phyloP scores from a whole-genome alignment of 2,113 vertebrate genomes.

The Chiloscyllium plagiosum region DNA sequence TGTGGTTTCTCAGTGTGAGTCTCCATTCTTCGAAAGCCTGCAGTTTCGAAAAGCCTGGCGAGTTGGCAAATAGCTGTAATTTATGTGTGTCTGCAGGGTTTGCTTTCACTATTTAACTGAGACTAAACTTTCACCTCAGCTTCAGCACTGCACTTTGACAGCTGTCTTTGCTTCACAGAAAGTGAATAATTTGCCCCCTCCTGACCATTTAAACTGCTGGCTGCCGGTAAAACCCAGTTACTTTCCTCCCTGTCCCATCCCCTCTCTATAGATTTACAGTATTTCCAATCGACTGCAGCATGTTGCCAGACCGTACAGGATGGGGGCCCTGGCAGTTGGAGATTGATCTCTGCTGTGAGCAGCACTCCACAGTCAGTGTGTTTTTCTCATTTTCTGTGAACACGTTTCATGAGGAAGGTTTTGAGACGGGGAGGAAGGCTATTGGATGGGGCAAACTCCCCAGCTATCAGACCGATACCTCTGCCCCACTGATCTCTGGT shows the following conservation, averaged over 20 bases:
- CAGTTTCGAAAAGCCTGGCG: too few species aligned
- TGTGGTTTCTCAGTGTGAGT: too few species aligned
- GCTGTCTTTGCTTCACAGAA: background rate
- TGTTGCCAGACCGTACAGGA: background rate
- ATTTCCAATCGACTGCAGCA: too few species aligned
- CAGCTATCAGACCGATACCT: too few species aligned
- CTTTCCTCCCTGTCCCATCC: background rate
- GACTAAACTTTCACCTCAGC: background rate
- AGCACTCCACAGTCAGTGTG: background rate
- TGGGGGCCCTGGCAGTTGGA: background rate
- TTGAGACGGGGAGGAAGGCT: background rate
- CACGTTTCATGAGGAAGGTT: background rate
- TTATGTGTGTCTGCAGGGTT: background rate
- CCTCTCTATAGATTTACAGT: background rate
- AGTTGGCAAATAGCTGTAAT: too few species aligned
- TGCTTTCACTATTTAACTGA: background rate
- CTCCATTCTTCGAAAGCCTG: too few species aligned
- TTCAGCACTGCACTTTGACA: background rate
- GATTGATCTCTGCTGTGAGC: background rate
- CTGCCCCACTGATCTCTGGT: too few species aligned
- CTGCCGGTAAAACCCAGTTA: too few species aligned
- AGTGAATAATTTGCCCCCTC: background rate
- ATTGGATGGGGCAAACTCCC: background rate
- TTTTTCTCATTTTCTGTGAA: background rate
- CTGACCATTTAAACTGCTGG: background rate